Conservation (phyloP, 2,888 invertebrate genomes). For the Xylophagus ater region DNA sequence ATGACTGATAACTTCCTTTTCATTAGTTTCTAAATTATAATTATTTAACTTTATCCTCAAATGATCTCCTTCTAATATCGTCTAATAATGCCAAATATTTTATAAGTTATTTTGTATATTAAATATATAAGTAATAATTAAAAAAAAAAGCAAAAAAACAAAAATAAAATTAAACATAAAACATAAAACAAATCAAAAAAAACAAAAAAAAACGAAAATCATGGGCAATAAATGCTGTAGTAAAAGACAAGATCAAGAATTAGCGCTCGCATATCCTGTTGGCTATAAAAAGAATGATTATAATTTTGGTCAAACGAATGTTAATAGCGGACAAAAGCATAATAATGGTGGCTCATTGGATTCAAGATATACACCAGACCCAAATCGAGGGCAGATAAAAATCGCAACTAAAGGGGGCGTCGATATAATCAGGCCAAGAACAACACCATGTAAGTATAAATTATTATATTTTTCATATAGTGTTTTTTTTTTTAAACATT, state of each 20-base stretch:
- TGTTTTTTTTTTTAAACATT: no score
- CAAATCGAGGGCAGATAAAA: constrained; percentile 51
- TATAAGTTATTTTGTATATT: constrained; percentile 11
- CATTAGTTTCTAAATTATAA: no score
- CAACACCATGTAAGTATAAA: constrained; percentile 48
- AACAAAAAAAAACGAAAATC: constrained; percentile 18
- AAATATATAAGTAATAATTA: constrained; percentile 5
- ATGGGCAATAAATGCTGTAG: constrained; percentile 87
- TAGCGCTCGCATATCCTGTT: constrained; percentile 36
- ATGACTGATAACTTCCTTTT: no score
- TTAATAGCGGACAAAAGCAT: constrained; percentile 37
- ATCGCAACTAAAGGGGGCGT: constrained; percentile 51
- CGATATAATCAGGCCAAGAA: constrained; percentile 65
- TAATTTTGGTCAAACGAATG: constrained; percentile 36
- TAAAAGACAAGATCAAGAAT: constrained; percentile 64
- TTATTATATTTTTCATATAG: neutral
- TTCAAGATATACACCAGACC: constrained; percentile 69
- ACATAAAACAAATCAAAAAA: neutral
- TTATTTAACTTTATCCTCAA: no score
- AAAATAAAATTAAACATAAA: constrained; percentile 3
- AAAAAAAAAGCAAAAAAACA: constrained; percentile 5
- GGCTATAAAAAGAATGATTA: constrained; percentile 39
- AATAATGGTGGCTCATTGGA: constrained; percentile 41
- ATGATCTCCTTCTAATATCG: constrained; percentile 12
- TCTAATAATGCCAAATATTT: constrained; percentile 16